These are phyloP conservation scores for Chloroclystis v-ata DNA, from an alignment of 2,888 invertebrate species.

Conservation along the genomic window DNA sequence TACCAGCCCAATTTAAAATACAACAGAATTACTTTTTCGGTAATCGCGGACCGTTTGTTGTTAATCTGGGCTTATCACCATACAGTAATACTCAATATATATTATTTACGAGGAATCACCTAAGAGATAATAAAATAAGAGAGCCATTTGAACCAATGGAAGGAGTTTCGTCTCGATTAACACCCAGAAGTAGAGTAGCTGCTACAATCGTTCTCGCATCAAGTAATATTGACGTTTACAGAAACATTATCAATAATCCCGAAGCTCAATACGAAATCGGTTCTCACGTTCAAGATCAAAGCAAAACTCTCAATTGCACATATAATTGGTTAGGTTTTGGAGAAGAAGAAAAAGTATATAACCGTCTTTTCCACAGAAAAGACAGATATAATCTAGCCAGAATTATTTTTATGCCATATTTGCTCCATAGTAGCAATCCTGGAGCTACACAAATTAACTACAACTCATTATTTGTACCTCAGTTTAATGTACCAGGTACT, in stretches of 20 bases:
- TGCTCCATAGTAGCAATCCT: slow-evolving; percentile 93
- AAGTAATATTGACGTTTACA: slow-evolving; percentile 89
- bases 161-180: slow-evolving; percentile 82
- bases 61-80: slow-evolving; percentile 91
- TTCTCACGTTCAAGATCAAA: slow-evolving; percentile 96
- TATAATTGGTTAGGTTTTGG: slow-evolving; percentile 94
- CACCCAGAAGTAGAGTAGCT: slow-evolving; percentile 93
- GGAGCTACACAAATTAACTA: slow-evolving; percentile 89
- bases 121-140: slow-evolving; percentile 89
- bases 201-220: slow-evolving; percentile 95
- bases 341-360: slow-evolving; percentile 85
- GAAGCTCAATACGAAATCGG: slow-evolving; percentile 96
- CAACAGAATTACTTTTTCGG: slow-evolving; percentile 93
- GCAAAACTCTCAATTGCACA: slow-evolving; percentile 94
- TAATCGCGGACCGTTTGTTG: slow-evolving; percentile 93
- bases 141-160: slow-evolving; percentile 88
- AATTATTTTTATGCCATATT: slow-evolving; percentile 93
- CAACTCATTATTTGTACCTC: slow-evolving; percentile 86
- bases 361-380: slow-evolving; percentile 88
- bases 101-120: slow-evolving; percentile 91
- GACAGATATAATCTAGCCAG: slow-evolving; percentile 96
- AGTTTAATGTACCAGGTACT: slow-evolving; percentile 83
- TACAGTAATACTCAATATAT: slow-evolving; percentile 89
- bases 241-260: slow-evolving; percentile 95
- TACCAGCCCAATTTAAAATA: slow-evolving; percentile 84